Evolutionary conservation across 2,797 vertebrate genomes (phyloP).

Genomic region (Tapera naevia): DNA sequence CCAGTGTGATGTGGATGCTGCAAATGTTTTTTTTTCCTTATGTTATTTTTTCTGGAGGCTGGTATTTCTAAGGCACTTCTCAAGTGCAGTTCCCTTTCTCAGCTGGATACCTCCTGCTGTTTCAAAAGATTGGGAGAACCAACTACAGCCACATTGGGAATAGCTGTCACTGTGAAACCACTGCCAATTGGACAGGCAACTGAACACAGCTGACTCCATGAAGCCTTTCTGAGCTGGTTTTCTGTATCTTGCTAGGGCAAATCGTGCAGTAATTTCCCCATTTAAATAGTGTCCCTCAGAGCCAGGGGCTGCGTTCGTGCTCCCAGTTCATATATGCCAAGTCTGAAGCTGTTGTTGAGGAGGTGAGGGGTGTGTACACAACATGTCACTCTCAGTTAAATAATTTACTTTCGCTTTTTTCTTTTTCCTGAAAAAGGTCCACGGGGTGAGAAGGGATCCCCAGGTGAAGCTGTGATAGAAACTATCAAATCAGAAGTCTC

Average conservation of each 20-base stretch:
- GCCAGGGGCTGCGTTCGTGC: not conserved
- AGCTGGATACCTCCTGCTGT: not conserved
- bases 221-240: not conserved
- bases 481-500: slow-evolving; percentile 60
- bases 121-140: not conserved
- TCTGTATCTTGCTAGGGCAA: not conserved
- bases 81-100: not conserved
- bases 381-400: not conserved
- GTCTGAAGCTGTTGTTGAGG: not conserved
- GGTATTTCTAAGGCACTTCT: not conserved
- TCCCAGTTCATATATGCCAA: not conserved
- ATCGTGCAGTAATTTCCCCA: not conserved
- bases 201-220: not conserved
- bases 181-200: not conserved
- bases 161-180: not conserved
- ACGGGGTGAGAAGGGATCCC: slow-evolving; percentile 80
- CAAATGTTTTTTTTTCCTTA: not conserved
- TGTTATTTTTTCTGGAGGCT: not conserved
- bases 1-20: not conserved
- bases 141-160: not conserved
- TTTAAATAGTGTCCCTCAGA: not conserved
- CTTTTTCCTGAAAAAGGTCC: slow-evolving; percentile 75
- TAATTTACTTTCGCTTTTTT: not conserved
- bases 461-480: slow-evolving; percentile 75
- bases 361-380: not conserved